phyloP scores from a whole-genome alignment of 2,113 vertebrate genomes.

The Lethenteron camtschaticum region DNA sequence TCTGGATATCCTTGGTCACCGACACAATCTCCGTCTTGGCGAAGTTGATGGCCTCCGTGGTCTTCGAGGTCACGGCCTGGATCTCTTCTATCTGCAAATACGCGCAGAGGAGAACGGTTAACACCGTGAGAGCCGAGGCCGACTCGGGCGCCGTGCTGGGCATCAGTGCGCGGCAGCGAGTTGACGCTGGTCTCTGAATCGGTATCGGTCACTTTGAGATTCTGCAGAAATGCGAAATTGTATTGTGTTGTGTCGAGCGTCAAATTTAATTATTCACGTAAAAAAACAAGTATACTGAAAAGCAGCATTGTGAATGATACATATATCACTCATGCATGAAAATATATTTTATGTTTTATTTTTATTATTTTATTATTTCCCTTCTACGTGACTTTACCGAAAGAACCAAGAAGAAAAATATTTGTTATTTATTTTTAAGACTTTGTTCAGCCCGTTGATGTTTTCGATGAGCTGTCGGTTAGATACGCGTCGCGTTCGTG shows the following conservation, averaged over 20 bases:
- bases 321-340: no score
- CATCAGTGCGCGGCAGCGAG: background rate
- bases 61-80: constrained; percentile 16
- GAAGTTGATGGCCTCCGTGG: constrained; percentile 16
- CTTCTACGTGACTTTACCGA: no score
- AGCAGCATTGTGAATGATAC: no score
- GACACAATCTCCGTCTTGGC: constrained; percentile 15
- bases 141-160: background rate
- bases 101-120: background rate
- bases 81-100: constrained; percentile 20
- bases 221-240: constrained; percentile 8
- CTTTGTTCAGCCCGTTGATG: no score
- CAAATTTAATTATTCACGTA: no score
- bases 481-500: no score
- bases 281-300: no score
- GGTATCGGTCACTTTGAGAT: background rate
- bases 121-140: background rate
- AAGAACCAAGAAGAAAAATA: no score
- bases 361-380: no score
- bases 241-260: background rate
- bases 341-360: no score
- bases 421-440: no score
- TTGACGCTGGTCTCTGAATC: background rate
- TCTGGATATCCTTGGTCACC: constrained; percentile 19
- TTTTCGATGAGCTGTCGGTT: no score